Percentiles rank a stretch among this genome's conserved stretches.
Evolutionary conservation across 2,888 invertebrate species (phyloP).

Genomic region (Ariolimax columbianus): DNA sequence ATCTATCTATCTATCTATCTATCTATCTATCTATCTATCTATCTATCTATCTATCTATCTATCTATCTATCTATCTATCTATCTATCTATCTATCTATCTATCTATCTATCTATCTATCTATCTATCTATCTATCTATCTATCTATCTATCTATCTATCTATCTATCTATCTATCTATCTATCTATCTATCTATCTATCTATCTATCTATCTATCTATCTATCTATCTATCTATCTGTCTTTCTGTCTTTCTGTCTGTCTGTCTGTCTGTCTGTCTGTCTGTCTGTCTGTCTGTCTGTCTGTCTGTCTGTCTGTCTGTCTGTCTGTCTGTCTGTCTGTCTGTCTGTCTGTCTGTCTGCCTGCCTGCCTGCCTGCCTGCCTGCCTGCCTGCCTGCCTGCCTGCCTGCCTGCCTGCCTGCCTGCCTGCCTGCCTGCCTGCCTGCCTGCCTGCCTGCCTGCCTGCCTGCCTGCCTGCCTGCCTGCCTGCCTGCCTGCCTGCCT

Average conservation of each 20-base stretch:
- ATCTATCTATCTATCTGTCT: constrained; percentile 27
- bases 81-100: constrained; percentile 16
- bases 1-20: not conserved
- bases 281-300: not conserved
- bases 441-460: not conserved
- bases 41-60: not conserved
- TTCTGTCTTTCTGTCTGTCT: constrained; percentile 19
- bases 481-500: too few species aligned
- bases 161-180: constrained; percentile 17
- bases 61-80: constrained; percentile 28
- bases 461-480: too few species aligned
- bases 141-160: constrained; percentile 42
- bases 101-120: constrained; percentile 9
- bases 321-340: constrained; percentile 30
- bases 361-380: not conserved
- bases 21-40: too few species aligned
- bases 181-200: not conserved
- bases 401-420: not conserved
- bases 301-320: constrained; percentile 38
- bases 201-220: not conserved
- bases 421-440: not conserved
- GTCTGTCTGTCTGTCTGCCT: not conserved
- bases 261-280: constrained; percentile 9
- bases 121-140: not conserved
- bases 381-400: constrained; percentile 17